phyloP scores from a whole-genome alignment of 2,797 vertebrate genomes.

The Platalea minor region DNA sequence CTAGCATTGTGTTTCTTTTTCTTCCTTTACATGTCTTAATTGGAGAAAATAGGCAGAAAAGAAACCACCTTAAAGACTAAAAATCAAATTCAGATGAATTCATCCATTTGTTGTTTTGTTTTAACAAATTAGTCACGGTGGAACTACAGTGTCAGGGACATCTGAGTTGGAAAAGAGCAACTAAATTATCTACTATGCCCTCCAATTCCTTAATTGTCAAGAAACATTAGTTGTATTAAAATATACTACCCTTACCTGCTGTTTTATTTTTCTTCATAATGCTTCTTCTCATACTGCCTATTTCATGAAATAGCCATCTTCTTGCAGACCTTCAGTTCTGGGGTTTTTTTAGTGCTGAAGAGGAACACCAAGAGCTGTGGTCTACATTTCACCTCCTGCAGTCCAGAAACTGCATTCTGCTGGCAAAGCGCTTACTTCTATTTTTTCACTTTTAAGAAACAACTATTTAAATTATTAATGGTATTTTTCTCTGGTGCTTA shows the following conservation, averaged over 20 bases:
- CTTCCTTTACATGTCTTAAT: neutral
- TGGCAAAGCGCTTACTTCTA: neutral
- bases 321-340: neutral
- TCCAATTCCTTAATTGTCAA: neutral
- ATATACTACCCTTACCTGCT: neutral
- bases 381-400: neutral
- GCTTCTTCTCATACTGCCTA: neutral
- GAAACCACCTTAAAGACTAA: neutral
- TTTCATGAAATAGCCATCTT: neutral
- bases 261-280: neutral
- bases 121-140: neutral
- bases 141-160: neutral
- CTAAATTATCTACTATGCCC: neutral
- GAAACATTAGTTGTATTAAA: neutral
- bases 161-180: neutral
- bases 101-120: neutral
- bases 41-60: neutral
- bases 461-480: neutral
- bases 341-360: neutral
- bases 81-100: neutral
- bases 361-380: neutral
- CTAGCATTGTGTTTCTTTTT: neutral
- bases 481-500: neutral
- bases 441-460: neutral
- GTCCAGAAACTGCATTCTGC: neutral